Evolutionary conservation across 2,113 vertebrate genomes (phyloP).

Genomic region (Myrmophylax atrothorax): DNA sequence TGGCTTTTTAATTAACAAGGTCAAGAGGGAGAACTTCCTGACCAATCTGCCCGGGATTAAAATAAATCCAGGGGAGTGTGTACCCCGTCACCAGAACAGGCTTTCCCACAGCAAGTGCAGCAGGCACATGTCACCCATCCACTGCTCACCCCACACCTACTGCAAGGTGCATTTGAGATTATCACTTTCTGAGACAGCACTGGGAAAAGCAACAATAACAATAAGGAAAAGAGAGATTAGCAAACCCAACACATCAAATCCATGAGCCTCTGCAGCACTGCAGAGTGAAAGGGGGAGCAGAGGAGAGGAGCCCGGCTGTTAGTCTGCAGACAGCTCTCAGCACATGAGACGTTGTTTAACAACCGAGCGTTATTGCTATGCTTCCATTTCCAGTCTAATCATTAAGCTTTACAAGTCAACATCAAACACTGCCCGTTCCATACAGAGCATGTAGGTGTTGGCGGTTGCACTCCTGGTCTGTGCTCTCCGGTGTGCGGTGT

Average conservation of each 20-base stretch:
- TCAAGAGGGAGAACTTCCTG: background rate
- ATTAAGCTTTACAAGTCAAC: background rate
- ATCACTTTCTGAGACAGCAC: background rate
- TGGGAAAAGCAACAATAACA: background rate
- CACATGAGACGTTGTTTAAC: background rate
- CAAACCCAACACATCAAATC: background rate
- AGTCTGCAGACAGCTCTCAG: background rate
- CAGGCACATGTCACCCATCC: background rate
- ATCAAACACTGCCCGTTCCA: background rate
- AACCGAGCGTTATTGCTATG: slow-evolving; percentile 54
- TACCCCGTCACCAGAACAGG: rapidly evolving
- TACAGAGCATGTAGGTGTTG: background rate
- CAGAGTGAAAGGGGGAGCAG: background rate
- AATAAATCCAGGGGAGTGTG: background rate
- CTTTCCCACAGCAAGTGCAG: background rate
- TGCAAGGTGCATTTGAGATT: background rate
- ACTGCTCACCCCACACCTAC: background rate
- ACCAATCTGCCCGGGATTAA: background rate
- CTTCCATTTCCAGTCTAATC: background rate
- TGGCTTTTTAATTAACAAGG: slow-evolving; percentile 46
- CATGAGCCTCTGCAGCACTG: background rate
- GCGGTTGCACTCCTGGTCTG: background rate
- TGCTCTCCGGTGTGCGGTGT: rapidly evolving
- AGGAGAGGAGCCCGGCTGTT: background rate
- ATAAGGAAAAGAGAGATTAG: background rate